phyloP scores from a whole-genome alignment of 2,888 invertebrate genomes.

The Tenthredo scrophulariae region DNA sequence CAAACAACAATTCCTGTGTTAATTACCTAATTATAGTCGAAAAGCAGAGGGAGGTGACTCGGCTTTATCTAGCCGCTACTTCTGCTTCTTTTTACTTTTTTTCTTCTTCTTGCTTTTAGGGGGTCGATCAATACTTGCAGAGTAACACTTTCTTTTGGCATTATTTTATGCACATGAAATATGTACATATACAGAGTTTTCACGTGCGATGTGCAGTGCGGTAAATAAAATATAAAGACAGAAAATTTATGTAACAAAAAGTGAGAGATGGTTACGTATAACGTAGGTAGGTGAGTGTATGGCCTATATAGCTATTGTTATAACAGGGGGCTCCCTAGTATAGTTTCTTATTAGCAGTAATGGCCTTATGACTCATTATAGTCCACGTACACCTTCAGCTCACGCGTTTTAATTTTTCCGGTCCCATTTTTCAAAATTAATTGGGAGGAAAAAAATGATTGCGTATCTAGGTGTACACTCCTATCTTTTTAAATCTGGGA shows the following conservation, averaged over 20 bases:
- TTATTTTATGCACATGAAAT: background rate
- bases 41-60: background rate
- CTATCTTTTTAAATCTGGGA: background rate
- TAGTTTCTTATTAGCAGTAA: conserved; percentile 27
- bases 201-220: background rate
- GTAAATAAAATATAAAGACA: background rate
- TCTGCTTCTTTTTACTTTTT: background rate
- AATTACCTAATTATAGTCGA: conserved; percentile 26
- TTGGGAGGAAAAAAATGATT: background rate
- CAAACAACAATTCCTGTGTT: conserved; percentile 24
- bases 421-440: background rate
- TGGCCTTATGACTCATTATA: conserved; percentile 28
- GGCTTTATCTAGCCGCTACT: background rate
- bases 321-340: background rate
- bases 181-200: background rate
- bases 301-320: background rate
- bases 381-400: background rate
- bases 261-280: conserved; percentile 7
- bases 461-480: background rate
- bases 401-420: background rate
- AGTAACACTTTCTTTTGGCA: background rate
- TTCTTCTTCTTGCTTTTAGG: background rate
- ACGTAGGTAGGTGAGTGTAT: background rate
- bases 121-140: conserved; percentile 21
- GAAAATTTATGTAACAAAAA: background rate